Evolutionary conservation across 2,888 invertebrate species (phyloP), one percentile per base, ranked within the genome.

Genomic region (Lymantria monacha): DNA sequence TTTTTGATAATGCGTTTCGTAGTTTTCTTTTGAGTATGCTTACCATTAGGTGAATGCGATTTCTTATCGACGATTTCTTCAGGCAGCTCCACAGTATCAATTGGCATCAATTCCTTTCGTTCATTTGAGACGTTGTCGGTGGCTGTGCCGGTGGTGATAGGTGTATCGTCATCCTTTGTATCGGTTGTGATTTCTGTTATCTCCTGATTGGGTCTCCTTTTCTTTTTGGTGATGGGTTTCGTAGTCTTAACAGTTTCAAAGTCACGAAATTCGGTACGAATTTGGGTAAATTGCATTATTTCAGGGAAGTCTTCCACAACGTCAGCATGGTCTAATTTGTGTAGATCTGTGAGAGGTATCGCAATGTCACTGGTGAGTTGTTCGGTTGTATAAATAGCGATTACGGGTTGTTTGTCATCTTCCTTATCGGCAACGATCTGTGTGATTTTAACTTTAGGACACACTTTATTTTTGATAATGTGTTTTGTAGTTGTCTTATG

Each of bases 401-500:
- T 14, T 1, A 41, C 14, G 15, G 14, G 14, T 5, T 14, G 41
- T 14, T 2, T 41, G 10, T 41, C 9, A 14, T 41, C 14, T 41
- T 7, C 14, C 13, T 41, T 14, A 14, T 41, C 41, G 5, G 41
- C 5, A 8, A 14, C 1, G 9, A 41, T 14, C 14, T 41, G 14
- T 9, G 41, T 41, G 3, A 14, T 41, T 8, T 8, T 14, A 14
- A 41, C 2, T 7, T 14, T 13, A 1, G 13, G 13, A 14, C 41
- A 14, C 9, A 14, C 15, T 9, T 41, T 41, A 3, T 13, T 41
- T 14, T 41, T 41, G 15, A 46, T 38, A 0, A 78, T 69, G 0
- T 75, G 63, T 51, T 74, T 74, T 44, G 70, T 72, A 9, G 64
- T 57, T 7, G 59, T 79, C 48, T 60, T 72, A 36, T 46, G 22